Conservation (phyloP, 2,888 invertebrate genomes). For the Odontomyia ornata region DNA sequence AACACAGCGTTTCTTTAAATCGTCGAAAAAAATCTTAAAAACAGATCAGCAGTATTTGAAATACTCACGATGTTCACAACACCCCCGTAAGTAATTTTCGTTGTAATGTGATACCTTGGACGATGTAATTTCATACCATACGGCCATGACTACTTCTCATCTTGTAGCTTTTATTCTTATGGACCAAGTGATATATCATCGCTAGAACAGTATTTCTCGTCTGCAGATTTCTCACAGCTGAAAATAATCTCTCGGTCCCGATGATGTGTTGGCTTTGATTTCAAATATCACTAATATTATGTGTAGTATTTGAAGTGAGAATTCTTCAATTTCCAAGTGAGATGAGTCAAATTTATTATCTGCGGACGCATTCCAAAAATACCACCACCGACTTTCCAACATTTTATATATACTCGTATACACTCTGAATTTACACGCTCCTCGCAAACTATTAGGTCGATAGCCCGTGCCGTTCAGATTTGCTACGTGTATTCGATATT, state of each 20-base stretch:
- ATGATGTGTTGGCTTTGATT: constrained; percentile 8
- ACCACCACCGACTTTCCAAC: neutral
- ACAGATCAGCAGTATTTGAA: neutral
- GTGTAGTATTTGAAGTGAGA: neutral
- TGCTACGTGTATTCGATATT: neutral
- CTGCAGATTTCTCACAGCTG: constrained; percentile 6
- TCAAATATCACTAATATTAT: constrained; percentile 2
- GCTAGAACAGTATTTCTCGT: too few species aligned
- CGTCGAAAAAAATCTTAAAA: neutral
- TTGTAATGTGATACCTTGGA: constrained; percentile 14
- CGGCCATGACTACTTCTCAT: neutral
- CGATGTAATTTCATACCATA: constrained; percentile 12
- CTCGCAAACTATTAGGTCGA: constrained; percentile 7
- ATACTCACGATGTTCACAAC: neutral
- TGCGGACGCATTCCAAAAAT: constrained; percentile 28
- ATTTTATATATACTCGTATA: neutral
- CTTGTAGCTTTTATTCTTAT: neutral
- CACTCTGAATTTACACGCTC: constrained; percentile 10
- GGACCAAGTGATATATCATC: neutral
- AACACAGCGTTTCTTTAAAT: too few species aligned
- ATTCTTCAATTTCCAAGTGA: neutral
- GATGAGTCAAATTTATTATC: constrained; percentile 29
- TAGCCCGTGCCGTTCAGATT: neutral
- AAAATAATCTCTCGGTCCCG: constrained; percentile 18
- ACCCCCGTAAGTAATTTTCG: neutral